phyloP scores from a whole-genome alignment of 2,888 invertebrate species.

The Eurytoma adleriae region DNA sequence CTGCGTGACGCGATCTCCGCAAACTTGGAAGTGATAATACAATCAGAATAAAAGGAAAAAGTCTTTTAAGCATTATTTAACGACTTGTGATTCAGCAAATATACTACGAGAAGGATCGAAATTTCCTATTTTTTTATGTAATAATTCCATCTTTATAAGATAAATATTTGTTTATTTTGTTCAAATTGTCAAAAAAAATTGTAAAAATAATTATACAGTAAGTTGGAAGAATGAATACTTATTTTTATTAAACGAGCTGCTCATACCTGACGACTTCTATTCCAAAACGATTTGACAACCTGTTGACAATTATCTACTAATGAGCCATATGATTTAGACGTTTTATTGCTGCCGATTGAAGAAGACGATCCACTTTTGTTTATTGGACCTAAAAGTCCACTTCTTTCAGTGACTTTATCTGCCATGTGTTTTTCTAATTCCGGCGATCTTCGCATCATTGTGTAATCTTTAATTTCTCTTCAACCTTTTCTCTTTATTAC shows the following conservation, averaged over 20 bases:
- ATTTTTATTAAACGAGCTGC: conserved; percentile 4
- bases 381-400: conserved; percentile 61
- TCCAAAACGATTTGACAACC: conserved; percentile 69
- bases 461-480: conserved; percentile 16
- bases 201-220: too few relatives aligned
- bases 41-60: conserved; percentile 19
- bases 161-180: too few relatives aligned
- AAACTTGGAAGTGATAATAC: conserved; percentile 40
- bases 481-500: conserved; percentile 3
- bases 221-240: background rate
- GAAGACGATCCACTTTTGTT: conserved; percentile 61
- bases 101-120: too few relatives aligned
- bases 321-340: conserved; percentile 66
- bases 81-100: too few relatives aligned
- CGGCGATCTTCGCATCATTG: conserved; percentile 61
- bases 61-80: too few relatives aligned
- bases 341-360: conserved; percentile 56
- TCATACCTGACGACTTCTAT: conserved; percentile 69
- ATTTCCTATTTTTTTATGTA: too few relatives aligned
- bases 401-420: conserved; percentile 61
- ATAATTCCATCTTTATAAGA: too few relatives aligned
- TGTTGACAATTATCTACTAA: conserved; percentile 64
- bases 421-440: conserved; percentile 63
- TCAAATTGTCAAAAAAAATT: too few relatives aligned
- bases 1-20: conserved; percentile 25